These are phyloP conservation scores for Hartigia nigra DNA, from an alignment of 2,888 invertebrate genomes.

Conservation along the genomic window DNA sequence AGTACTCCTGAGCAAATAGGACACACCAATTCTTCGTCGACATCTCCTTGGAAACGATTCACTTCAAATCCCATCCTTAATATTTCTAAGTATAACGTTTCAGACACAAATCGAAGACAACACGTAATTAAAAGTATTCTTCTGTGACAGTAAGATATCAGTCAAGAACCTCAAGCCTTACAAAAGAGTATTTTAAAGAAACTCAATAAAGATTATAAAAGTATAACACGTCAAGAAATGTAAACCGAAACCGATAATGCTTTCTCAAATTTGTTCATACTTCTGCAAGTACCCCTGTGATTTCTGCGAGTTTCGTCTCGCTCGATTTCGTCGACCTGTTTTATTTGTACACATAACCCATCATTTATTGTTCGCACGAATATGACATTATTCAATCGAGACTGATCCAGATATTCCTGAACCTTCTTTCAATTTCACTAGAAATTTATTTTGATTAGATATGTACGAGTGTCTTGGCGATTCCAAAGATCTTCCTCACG, in stretches of 20 bases:
- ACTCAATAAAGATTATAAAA: background rate
- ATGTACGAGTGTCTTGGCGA: background rate
- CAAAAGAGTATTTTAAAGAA: background rate
- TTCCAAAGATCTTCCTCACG: background rate
- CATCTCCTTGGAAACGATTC: constrained; percentile 92
- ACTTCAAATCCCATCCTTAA: constrained; percentile 91
- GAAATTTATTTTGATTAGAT: background rate
- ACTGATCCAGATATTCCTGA: background rate
- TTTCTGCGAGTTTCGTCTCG: background rate
- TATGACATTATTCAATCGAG: constrained; percentile 1
- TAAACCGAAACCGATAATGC: background rate
- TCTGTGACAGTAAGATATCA: background rate
- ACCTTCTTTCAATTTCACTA: background rate
- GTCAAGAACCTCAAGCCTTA: background rate
- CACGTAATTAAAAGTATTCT: background rate
- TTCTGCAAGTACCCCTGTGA: background rate
- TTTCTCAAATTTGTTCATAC: constrained; percentile 3
- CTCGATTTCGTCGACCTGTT: constrained; percentile 12
- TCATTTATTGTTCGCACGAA: constrained; percentile 14
- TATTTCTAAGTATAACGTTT: background rate
- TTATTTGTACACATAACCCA: constrained; percentile 13
- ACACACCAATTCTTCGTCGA: constrained; percentile 96
- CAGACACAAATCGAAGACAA: background rate
- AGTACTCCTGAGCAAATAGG: constrained; percentile 96
- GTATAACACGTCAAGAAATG: background rate